Percentiles rank a stretch among this genome's conserved stretches.
Evolutionary conservation across 2,797 vertebrate genomes (phyloP).

Genomic region (Mormyrops boulengeri): DNA sequence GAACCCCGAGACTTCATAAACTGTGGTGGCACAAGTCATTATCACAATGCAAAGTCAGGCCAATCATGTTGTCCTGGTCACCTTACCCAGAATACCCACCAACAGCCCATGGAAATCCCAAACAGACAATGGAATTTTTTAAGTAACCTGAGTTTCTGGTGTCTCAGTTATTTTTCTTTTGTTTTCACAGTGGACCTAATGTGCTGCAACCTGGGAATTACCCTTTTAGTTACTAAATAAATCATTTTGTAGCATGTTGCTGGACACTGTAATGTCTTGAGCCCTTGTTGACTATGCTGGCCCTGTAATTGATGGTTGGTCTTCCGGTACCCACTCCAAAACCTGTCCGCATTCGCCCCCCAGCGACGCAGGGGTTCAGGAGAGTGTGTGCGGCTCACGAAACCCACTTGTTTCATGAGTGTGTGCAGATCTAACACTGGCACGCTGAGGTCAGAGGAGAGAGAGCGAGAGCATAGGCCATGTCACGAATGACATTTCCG

Average conservation of each 20-base stretch:
- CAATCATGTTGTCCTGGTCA: neutral
- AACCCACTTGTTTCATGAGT: neutral
- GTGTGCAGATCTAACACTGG: neutral
- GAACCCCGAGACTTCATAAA: neutral
- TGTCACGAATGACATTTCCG: neutral
- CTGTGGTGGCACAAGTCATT: neutral
- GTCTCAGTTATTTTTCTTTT: neutral
- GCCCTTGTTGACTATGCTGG: neutral
- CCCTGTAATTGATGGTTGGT: neutral
- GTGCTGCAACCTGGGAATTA: neutral
- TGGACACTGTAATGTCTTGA: neutral
- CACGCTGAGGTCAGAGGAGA: neutral
- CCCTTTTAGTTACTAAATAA: neutral
- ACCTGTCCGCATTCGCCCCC: neutral
- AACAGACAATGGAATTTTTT: constrained; percentile 1
- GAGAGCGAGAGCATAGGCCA: neutral
- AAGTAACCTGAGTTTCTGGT: neutral
- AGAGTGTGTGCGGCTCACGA: neutral
- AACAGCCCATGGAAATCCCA: neutral
- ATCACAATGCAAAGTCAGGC: neutral
- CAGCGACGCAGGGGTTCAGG: neutral
- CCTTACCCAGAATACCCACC: neutral
- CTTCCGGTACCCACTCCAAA: neutral
- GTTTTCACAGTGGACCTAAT: neutral
- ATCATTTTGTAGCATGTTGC: neutral